These are phyloP conservation scores for Trichomalopsis sarcophagae DNA, from an alignment of 1,140 invertebrate genomes.

Conservation along the genomic window DNA sequence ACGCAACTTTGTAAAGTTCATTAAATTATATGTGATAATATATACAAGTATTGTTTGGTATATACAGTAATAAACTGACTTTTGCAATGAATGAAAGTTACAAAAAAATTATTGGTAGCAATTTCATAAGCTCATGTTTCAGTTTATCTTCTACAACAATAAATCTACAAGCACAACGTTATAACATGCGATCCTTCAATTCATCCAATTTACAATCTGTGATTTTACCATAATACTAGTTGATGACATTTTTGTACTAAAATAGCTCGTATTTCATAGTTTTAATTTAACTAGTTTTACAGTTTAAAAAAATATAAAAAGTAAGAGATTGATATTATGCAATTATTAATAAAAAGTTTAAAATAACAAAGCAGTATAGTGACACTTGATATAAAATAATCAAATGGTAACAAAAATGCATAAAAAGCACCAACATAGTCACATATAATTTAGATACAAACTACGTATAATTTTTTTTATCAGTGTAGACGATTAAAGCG, in stretches of 20 bases:
- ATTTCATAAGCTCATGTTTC: not conserved
- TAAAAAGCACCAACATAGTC: not conserved
- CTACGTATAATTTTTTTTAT: conserved; percentile 27
- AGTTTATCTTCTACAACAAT: not conserved
- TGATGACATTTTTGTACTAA: not conserved
- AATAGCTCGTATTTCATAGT: not conserved
- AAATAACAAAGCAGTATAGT: not conserved
- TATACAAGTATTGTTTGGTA: not conserved
- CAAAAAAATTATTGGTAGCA: not conserved
- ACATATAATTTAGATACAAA: conserved; percentile 27
- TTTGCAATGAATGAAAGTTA: not conserved
- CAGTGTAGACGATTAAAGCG: conserved; percentile 1
- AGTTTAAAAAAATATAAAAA: not conserved
- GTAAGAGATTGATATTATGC: not conserved
- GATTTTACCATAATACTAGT: not conserved
- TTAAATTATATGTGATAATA: not conserved
- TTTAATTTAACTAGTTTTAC: not conserved
- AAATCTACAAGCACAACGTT: not conserved
- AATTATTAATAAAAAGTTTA: not conserved
- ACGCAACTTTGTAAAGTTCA: not conserved
- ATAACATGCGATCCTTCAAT: not conserved
- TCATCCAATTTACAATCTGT: not conserved
- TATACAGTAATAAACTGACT: not conserved
- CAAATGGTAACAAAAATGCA: conserved; percentile 1
- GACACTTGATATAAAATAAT: not conserved